Evolutionary conservation across 2,888 invertebrate genomes (phyloP), one percentile per base, ranked within the genome.

Genomic region (Boloria selene): DNA sequence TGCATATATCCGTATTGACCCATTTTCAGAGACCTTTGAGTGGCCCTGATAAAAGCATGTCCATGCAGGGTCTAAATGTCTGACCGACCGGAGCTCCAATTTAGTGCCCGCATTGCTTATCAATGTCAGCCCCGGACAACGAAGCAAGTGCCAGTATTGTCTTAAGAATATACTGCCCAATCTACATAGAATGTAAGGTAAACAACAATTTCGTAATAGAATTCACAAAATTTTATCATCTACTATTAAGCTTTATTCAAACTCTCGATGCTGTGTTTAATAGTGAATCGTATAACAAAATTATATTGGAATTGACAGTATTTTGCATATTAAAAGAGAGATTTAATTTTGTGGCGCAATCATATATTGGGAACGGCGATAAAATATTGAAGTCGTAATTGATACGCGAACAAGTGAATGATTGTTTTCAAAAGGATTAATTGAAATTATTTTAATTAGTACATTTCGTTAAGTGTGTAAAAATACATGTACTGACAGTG

Each of bases 21-120:
- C 83, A 90, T 80, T 88, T 90, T 84, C 77, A 76, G 79, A 77
- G 80, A 86, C 87, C 86, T 88, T 87, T 87, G 85, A 87, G 87
- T 86, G 73, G 80, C 77, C 72, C 79, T 82, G 84, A 88, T 87
- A 90, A 89, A 88, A 87, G 87, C 87, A 84, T 81, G 84, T 88
- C 85, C 80, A 82, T 83, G 83, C 85, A 82, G 82, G 86, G 85
- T 85, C 88, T 86, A 84, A 38, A 88, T 87, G 84, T 85, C 81
- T 78, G 82, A 75, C 75, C 75, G 78, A 76, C 79, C 79, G 77
- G 79, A 81, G 85, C 81, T 75, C 84, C 87, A 85, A 87, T 89
- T 85, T 83, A 84, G 81, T 81, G 79, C 89, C 88, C 87, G 86
- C 84, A 90, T 88, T 78, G 50, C 54, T 64, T 65, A 65, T 70